phyloP scores from a whole-genome alignment of 2,888 invertebrate species.

The Hypercompe scribonia region DNA sequence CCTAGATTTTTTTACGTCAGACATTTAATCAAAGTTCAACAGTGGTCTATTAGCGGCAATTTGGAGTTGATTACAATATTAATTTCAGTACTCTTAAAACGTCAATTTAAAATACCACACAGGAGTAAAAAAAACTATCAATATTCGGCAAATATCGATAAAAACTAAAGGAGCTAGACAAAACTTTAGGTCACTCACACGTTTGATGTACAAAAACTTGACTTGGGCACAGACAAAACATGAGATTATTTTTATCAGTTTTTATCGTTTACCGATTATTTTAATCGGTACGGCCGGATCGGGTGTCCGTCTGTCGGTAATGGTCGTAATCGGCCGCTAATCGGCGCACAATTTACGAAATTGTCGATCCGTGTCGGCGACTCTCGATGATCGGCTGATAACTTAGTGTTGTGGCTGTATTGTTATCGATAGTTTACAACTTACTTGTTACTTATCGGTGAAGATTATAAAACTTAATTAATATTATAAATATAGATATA shows the following conservation, averaged over 20 bases:
- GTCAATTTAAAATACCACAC: constrained; percentile 19
- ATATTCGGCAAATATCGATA: constrained; percentile 2
- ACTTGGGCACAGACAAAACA: constrained; percentile 64
- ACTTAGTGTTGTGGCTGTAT: constrained; percentile 67
- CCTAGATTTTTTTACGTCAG: constrained; percentile 7
- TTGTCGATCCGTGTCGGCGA: constrained; percentile 85
- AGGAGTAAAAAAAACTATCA: constrained; percentile 14
- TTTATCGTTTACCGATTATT: constrained; percentile 85
- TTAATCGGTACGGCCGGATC: constrained; percentile 79
- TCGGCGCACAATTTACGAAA: constrained; percentile 86
- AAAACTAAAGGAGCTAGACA: constrained; percentile 45
- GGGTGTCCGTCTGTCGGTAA: constrained; percentile 85
- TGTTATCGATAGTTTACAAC: constrained; percentile 61
- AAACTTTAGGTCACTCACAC: constrained; percentile 56
- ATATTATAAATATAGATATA: not conserved
- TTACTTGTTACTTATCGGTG: constrained; percentile 14
- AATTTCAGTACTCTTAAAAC: constrained; percentile 19
- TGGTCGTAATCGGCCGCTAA: constrained; percentile 85
- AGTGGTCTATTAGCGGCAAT: constrained; percentile 19
- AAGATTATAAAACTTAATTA: not conserved
- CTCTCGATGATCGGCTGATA: constrained; percentile 72
- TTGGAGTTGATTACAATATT: constrained; percentile 23
- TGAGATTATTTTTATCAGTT: constrained; percentile 78
- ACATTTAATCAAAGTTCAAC: constrained; percentile 12
- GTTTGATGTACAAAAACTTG: constrained; percentile 65